Conservation (phyloP, 2,113 vertebrate species). For the Canis aureus region DNA sequence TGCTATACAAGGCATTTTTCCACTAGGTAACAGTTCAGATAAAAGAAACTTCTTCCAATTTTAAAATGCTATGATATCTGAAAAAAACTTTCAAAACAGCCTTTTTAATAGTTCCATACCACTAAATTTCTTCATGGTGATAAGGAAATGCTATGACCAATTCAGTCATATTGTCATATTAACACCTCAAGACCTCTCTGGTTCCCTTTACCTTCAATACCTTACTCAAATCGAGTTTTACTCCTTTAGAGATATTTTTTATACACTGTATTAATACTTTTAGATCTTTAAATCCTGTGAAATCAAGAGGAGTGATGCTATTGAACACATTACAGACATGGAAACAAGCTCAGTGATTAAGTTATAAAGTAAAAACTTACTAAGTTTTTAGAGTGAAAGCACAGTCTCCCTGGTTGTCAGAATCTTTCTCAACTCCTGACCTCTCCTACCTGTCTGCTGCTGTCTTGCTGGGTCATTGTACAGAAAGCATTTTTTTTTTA, state of each 20-base stretch:
- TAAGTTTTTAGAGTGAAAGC: not conserved
- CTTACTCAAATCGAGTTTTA: not conserved
- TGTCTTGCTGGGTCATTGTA: not conserved
- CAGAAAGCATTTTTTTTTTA: not conserved
- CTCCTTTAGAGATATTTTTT: not conserved
- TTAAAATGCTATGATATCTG: not conserved
- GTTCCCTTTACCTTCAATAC: not conserved
- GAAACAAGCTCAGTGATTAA: slow-evolving; percentile 15
- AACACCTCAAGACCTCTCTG: not conserved
- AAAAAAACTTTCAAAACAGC: not conserved
- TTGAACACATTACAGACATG: not conserved
- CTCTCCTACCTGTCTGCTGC: not conserved
- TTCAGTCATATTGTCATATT: not conserved
- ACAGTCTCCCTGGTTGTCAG: not conserved
- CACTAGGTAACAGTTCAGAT: not conserved
- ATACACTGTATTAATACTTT: not conserved
- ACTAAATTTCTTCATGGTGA: not conserved
- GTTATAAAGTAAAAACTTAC: not conserved
- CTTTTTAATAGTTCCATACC: not conserved
- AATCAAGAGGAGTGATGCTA: not conserved
- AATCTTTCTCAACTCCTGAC: not conserved
- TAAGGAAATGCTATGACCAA: not conserved
- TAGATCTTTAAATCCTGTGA: not conserved
- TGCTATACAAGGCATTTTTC: not conserved
- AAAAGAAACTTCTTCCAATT: not conserved